phyloP scores from a whole-genome alignment of 2,797 vertebrate genomes.

The Enteromius mattozi region DNA sequence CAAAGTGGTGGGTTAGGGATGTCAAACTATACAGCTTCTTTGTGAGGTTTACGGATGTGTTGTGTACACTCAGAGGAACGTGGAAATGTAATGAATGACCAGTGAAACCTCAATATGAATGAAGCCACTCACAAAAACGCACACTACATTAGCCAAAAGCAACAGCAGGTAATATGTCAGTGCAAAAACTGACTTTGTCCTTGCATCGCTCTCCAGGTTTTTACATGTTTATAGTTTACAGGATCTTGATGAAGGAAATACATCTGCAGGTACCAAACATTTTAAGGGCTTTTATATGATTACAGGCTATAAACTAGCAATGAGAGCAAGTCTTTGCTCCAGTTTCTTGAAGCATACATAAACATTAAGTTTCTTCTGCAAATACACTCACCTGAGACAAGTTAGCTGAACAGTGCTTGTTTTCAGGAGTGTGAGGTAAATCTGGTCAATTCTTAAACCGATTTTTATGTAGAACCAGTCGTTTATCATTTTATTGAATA shows the following conservation, averaged over 20 bases:
- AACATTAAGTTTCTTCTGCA: not conserved
- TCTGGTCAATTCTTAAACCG: not conserved
- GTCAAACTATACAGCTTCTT: slow-evolving; percentile 40
- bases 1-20: slow-evolving; percentile 17
- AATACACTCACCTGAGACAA: not conserved
- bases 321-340: not conserved
- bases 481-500: not conserved
- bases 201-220: slow-evolving; percentile 26
- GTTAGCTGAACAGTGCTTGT: not conserved
- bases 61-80: not conserved
- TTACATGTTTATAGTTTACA: slow-evolving; percentile 36
- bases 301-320: slow-evolving; percentile 4
- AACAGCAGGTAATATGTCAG: slow-evolving; percentile 7
- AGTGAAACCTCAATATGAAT: slow-evolving; percentile 28
- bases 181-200: slow-evolving; percentile 14
- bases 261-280: not conserved
- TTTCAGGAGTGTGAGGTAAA: not conserved
- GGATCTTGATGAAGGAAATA: slow-evolving; percentile 23
- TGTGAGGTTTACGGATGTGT: slow-evolving; percentile 36
- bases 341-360: not conserved
- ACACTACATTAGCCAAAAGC: slow-evolving; percentile 20
- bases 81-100: slow-evolving; percentile 7
- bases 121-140: slow-evolving; percentile 25
- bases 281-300: not conserved
- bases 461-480: not conserved